These are phyloP conservation scores for Mycteria americana DNA, from an alignment of 2,797 vertebrate species.

Conservation along the genomic window DNA sequence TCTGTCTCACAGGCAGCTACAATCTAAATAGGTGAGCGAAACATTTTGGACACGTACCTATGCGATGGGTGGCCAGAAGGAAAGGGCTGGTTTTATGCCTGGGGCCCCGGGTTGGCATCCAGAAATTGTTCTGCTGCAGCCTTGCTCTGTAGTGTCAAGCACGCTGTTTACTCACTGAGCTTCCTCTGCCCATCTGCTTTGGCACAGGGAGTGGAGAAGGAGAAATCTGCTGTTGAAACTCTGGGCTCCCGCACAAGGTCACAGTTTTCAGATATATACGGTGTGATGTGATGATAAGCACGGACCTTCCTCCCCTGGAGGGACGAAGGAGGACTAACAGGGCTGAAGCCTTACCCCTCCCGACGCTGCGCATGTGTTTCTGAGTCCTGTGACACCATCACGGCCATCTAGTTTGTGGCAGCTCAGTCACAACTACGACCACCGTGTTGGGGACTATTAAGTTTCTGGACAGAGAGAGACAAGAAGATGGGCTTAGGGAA, in stretches of 20 bases:
- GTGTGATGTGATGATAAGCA: not conserved
- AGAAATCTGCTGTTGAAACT: conserved; percentile 10
- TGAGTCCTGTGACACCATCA: not conserved
- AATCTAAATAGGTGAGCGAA: not conserved
- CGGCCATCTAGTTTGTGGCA: not conserved
- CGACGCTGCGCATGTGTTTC: accelerated
- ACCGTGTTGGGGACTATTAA: accelerated
- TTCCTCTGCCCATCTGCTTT: conserved; percentile 36
- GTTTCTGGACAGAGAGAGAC: not conserved
- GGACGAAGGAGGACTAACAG: not conserved
- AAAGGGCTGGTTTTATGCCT: not conserved
- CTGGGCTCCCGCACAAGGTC: not conserved
- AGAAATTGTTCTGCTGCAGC: not conserved
- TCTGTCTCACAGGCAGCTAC: not conserved
- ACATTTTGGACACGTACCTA: not conserved
- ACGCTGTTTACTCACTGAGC: not conserved
- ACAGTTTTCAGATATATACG: not conserved
- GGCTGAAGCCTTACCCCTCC: not conserved
- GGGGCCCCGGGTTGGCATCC: not conserved
- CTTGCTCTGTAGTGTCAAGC: not conserved
- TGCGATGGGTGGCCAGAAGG: not conserved
- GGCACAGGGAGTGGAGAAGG: not conserved
- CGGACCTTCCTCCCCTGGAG: not conserved
- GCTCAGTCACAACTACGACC: not conserved
- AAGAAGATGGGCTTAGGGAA: not conserved